Evolutionary conservation across 2,888 invertebrate genomes (phyloP).

Genomic region (Chironomus riparius): DNA sequence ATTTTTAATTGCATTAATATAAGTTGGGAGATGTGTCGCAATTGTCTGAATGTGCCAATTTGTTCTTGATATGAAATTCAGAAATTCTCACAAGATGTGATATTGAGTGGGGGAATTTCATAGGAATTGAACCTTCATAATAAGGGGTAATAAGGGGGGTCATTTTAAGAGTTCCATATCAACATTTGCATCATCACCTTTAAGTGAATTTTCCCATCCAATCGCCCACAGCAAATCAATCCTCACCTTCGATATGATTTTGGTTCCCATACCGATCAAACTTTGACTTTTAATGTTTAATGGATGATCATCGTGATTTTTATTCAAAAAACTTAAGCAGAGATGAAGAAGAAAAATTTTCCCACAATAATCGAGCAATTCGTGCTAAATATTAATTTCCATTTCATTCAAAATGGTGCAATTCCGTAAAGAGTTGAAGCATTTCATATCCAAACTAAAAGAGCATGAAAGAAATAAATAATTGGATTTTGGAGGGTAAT

Average conservation of each 20-base stretch:
- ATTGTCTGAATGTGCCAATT: background rate
- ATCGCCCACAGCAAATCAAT: background rate
- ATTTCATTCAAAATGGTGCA: constrained; percentile 21
- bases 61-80: background rate
- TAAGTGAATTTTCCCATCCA: too few species aligned
- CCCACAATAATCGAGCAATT: constrained; percentile 24
- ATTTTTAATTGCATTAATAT: constrained; percentile 12
- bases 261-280: background rate
- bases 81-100: too few species aligned
- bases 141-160: too few species aligned
- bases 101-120: too few species aligned
- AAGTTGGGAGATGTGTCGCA: background rate
- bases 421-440: background rate
- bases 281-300: too few species aligned
- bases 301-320: background rate
- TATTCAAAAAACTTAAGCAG: background rate
- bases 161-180: too few species aligned
- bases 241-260: background rate
- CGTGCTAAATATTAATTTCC: constrained; percentile 26
- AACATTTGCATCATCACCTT: too few species aligned
- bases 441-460: constrained; percentile 4
- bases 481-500: constrained; percentile 19
- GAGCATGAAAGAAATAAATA: constrained; percentile 8
- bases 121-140: too few species aligned
- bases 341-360: constrained; percentile 1